Base-by-base conservation (phyloP, 2,797 vertebrate genomes). In the Parauchenoglanis ngamensis region DNA sequence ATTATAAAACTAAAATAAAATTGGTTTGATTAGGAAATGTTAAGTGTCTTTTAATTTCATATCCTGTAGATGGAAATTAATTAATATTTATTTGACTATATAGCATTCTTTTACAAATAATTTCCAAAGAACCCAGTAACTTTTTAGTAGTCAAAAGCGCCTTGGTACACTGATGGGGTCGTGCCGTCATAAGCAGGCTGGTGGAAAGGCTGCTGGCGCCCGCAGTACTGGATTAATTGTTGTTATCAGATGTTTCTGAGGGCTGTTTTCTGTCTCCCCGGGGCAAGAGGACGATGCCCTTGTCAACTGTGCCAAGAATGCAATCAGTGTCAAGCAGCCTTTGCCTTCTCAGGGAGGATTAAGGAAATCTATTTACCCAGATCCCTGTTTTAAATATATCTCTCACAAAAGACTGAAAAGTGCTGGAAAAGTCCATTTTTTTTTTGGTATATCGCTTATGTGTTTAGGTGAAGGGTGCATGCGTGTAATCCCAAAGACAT, bases 251-350 rank as follows among this genome's bases (percentile, higher is more conserved):
- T 94, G 91, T 89, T 90, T 88, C 92, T 92, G 91, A 94, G 92
- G 92, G 92, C 92, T 92, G 89, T 91, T 88, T 76, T 80, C 49
- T 88, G 83, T 91, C 90, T 91, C 87, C 78, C 75, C 57, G 1
- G 81, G 85, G 68, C 83, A 91, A 90, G 90, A 87, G 40, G 81
- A 91, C 46, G 93, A 94, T 96, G 95, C 92, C 94, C 93, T 95
- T 95, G 94, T 92, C 94, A 93, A 94, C 94, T 93, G 92, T 93
- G 91, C 84, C 84, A 87, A 88, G 90, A 92, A 92, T 80, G 82
- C 94, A 95, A 95, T 96, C 95, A 94, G 92, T 92, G 92, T 90
- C 93, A 77, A 90, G 90, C 94, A 95, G 93, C 91, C 91, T 77
- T 76, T 82, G 70, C 92, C 94, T 93, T 94, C 80, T 89, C 91